A percentile compares a stretch with the other conserved stretches of the same genome.
phyloP scores from a whole-genome alignment of 2,888 invertebrate genomes.

The Eupithecia inturbata region DNA sequence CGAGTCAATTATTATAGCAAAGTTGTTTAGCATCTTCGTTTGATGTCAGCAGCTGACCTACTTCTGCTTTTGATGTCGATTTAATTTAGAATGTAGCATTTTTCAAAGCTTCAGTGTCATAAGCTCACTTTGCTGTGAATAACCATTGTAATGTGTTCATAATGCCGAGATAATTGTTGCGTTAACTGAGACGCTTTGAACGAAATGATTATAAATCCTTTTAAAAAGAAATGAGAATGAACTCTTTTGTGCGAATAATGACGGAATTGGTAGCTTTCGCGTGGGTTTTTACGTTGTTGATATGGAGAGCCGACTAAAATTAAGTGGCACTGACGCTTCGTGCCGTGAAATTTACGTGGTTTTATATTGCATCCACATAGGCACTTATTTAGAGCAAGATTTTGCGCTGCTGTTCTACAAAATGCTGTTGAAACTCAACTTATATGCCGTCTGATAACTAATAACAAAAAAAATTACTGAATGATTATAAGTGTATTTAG shows the following conservation, averaged over 20 bases:
- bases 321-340: conserved; percentile 1
- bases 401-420: neutral
- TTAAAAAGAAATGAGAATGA: conserved; percentile 4
- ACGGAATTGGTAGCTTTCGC: conserved; percentile 9
- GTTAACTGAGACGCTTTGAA: conserved; percentile 27
- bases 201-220: neutral
- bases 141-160: conserved; percentile 42
- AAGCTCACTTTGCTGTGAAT: conserved; percentile 41
- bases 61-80: conserved; percentile 41
- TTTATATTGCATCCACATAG: neutral
- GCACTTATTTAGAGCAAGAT: neutral
- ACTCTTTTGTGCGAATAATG: conserved; percentile 24
- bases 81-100: conserved; percentile 39
- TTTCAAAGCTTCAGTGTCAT: conserved; percentile 37
- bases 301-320: neutral
- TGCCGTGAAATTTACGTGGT: neutral
- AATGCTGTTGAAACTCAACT: neutral
- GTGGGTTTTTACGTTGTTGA: neutral
- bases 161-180: conserved; percentile 41
- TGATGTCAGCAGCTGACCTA: conserved; percentile 44
- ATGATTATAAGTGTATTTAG: neutral
- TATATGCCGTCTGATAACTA: neutral
- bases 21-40: conserved; percentile 31
- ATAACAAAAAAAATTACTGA: neutral
- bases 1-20: conserved; percentile 28